Base-by-base conservation (phyloP, 2,113 vertebrate species). In the Cheirogaleus medius region DNA sequence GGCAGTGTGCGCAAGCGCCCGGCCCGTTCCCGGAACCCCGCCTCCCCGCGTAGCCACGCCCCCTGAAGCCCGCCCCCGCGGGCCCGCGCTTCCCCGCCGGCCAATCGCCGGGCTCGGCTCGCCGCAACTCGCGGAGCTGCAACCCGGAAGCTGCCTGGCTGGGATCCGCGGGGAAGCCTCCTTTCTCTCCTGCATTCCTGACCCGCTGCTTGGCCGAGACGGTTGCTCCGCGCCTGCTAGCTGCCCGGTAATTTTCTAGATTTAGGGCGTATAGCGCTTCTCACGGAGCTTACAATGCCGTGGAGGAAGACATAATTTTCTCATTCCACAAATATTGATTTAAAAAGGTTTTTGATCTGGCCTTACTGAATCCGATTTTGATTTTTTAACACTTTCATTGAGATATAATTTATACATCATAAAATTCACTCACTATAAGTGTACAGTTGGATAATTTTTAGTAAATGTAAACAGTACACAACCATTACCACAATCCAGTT, bases 101-200 rank as follows among this genome's bases (percentile, higher is more conserved):
- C 97, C 97, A 97, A 97, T 98, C 91, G 42, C 34, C 34, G 18
- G 44, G 69, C 52, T 84, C 2, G 7, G 3, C 37, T 87, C 25
- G 1, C 34, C 1, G n/a, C 54, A 84, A 86, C 76, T 54, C 0
- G 3, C 20, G 1, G 9, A 29, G 32, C 73, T 15, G 27, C 21
- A 34, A 73, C 77, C 64, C 86, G 96, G 96, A 97, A 97, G 37
- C 73, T 1, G 20, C 42, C 3, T 0, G 4, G 7, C 1, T 0
- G 1, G 2, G 34, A 25, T 2, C 6, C 34, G 27, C 8, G 1
- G 10, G 10, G 58, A 52, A 47, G 32, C 12, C 11, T 8, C 18
- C 23, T 34, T 29, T 8, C 0, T 3, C n/a, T 49, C 18, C 12
- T 74, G 32, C 89, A n/a, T 85, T 92, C 89, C 85, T 87, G 54